Evolutionary conservation across 2,888 invertebrate genomes (phyloP).

Genomic region (Hyalella azteca): DNA sequence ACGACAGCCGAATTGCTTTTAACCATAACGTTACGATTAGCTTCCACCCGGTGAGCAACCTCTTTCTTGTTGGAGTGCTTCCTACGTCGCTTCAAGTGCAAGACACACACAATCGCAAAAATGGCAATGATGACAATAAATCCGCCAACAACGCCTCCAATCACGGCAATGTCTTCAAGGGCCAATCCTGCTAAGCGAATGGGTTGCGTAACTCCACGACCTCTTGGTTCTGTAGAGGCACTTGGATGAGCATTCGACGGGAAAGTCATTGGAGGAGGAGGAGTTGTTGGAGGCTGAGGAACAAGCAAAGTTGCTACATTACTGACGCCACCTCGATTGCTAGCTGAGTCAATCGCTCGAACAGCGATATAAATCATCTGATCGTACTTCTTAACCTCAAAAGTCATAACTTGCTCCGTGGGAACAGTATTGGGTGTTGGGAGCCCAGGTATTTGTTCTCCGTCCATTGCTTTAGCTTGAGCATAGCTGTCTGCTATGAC

Average conservation of each 20-base stretch:
- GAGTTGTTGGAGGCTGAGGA: conserved; percentile 64
- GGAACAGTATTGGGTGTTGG: conserved; percentile 50
- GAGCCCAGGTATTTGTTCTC: conserved; percentile 47
- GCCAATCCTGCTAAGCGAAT: conserved; percentile 53
- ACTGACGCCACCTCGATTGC: conserved; percentile 64
- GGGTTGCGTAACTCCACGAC: conserved; percentile 51
- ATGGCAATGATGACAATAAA: conserved; percentile 51
- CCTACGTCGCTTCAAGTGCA: conserved; percentile 48
- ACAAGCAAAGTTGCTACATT: conserved; percentile 68
- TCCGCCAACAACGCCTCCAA: conserved; percentile 50
- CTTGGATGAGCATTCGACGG: conserved; percentile 42
- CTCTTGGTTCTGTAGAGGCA: conserved; percentile 42
- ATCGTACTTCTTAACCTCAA: conserved; percentile 47
- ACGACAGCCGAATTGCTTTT: conserved; percentile 54
- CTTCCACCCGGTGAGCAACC: conserved; percentile 42
- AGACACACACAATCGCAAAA: conserved; percentile 49
- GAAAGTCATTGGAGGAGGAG: conserved; percentile 44
- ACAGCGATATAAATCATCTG: conserved; percentile 67
- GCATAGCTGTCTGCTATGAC: conserved; percentile 52
- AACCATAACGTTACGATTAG: conserved; percentile 50
- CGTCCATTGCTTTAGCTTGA: conserved; percentile 55
- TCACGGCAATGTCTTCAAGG: conserved; percentile 56
- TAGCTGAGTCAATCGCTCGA: conserved; percentile 65
- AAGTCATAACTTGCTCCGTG: conserved; percentile 45
- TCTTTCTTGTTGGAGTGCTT: conserved; percentile 49